A percentile compares a stretch with the other conserved stretches of the same genome.
Evolutionary conservation across 2,888 invertebrate species (phyloP).

Genomic region (Liposcelis brunnea): DNA sequence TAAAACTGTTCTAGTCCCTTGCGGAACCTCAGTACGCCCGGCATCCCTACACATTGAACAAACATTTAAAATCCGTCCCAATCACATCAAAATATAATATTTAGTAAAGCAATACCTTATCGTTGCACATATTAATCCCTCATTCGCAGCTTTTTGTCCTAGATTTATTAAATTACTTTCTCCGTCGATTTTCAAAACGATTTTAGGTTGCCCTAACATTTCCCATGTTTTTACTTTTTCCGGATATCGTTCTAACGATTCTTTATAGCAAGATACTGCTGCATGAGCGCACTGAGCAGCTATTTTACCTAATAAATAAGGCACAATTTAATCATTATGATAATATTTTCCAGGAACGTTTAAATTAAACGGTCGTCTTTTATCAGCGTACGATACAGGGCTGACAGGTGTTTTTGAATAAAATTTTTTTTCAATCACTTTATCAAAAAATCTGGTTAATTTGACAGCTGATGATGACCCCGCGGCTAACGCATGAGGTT

Average conservation of each 20-base stretch:
- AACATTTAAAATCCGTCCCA: not conserved
- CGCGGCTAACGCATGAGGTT: conserved; percentile 67
- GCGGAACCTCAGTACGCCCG: conserved; percentile 80
- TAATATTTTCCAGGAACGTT: conserved; percentile 36
- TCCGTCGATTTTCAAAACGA: conserved; percentile 41
- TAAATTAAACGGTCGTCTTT: conserved; percentile 25
- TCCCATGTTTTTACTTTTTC: conserved; percentile 43
- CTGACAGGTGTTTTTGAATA: conserved; percentile 21
- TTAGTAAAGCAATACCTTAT: not conserved
- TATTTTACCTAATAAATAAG: conserved; percentile 37
- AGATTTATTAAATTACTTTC: not conserved
- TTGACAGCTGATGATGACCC: conserved; percentile 91
- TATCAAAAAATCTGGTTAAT: conserved; percentile 85
- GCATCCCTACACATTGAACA: conserved; percentile 40
- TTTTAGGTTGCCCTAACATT: conserved; percentile 51
- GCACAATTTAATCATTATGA: conserved; percentile 31
- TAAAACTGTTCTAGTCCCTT: conserved; percentile 76
- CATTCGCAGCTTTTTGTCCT: not conserved
- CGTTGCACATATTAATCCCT: not conserved
- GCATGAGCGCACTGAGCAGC: conserved; percentile 71
- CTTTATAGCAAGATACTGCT: conserved; percentile 47
- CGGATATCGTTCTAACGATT: conserved; percentile 27
- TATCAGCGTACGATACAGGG: conserved; percentile 24
- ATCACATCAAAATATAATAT: no score
- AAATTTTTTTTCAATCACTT: conserved; percentile 43